Conservation (phyloP, 2,113 vertebrate species). For the Chaetodon trifascialis region DNA sequence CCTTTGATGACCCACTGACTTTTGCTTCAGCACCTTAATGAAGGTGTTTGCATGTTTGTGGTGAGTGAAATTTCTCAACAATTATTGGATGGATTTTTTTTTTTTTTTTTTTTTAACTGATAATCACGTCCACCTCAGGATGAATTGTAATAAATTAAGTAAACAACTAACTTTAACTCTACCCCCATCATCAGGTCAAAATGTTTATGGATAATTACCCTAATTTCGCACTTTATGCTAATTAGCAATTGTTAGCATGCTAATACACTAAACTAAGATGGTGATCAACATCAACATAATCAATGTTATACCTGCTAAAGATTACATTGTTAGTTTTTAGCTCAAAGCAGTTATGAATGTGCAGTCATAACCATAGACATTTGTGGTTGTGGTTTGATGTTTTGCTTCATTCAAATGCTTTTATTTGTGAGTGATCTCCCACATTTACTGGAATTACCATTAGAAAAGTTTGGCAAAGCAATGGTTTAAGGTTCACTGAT, state of each 20-base stretch:
- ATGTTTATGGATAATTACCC: not conserved
- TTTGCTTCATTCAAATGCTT: not conserved
- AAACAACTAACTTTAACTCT: no score
- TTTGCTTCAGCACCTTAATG: not conserved
- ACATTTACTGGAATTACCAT: not conserved
- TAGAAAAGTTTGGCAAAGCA: not conserved
- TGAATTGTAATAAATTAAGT: no score
- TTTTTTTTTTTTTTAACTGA: no score
- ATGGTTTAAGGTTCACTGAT: not conserved
- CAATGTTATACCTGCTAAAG: not conserved
- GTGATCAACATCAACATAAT: not conserved
- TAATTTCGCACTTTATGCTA: not conserved
- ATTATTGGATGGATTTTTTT: not conserved
- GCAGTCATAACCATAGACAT: conserved; percentile 23
- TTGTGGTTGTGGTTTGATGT: not conserved
- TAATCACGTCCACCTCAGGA: not conserved
- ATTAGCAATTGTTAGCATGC: not conserved
- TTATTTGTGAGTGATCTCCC: not conserved
- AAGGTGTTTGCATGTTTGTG: not conserved
- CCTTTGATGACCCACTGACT: not conserved
- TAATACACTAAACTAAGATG: not conserved
- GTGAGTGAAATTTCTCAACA: no score
- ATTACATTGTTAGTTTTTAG: not conserved
- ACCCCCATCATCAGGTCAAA: no score
- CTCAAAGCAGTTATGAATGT: not conserved